Percentiles rank a stretch among this genome's conserved stretches.
These are phyloP conservation scores for Pseudorectes ferrugineus DNA, from an alignment of 2,113 vertebrate genomes.

Conservation along the genomic window DNA sequence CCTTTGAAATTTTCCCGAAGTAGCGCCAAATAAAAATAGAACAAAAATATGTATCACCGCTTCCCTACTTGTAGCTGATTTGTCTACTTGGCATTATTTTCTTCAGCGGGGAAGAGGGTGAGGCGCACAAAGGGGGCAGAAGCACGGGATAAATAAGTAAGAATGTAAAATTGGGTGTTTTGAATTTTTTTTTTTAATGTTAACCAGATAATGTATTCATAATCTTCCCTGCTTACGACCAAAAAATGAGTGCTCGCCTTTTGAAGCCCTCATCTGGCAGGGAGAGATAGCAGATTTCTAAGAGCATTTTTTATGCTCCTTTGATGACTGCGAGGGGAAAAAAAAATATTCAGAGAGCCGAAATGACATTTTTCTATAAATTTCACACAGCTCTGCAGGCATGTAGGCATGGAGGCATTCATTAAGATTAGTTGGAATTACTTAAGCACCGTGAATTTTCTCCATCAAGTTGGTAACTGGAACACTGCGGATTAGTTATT, in stretches of 20 bases:
- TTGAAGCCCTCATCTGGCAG: constrained; percentile 71
- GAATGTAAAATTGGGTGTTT: constrained; percentile 66
- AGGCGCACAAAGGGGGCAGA: constrained; percentile 25
- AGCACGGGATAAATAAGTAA: constrained; percentile 39
- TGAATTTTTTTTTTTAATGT: constrained; percentile 57
- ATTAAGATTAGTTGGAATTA: constrained; percentile 74
- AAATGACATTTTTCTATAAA: constrained; percentile 73
- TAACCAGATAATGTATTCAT: constrained; percentile 71
- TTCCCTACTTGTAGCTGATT: constrained; percentile 34
- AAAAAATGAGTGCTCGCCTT: constrained; percentile 60
- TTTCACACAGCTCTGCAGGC: constrained; percentile 70
- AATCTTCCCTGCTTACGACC: constrained; percentile 61
- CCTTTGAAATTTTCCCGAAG: background rate
- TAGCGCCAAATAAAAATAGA: constrained; percentile 34
- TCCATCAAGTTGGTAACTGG: constrained; percentile 65
- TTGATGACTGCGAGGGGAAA: constrained; percentile 52
- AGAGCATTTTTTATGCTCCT: constrained; percentile 72
- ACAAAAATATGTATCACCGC: background rate
- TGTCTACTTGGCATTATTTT: constrained; percentile 48
- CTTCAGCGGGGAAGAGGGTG: constrained; percentile 3
- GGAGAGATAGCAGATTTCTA: constrained; percentile 71
- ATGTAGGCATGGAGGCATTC: constrained; percentile 62
- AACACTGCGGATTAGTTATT: constrained; percentile 71
- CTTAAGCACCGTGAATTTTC: constrained; percentile 68
- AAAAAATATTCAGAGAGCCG: constrained; percentile 56